A percentile compares a stretch with the other conserved stretches of the same genome.
These are phyloP conservation scores for Xiphophorus birchmanni DNA, from an alignment of 2,797 vertebrate species.

Conservation along the genomic window DNA sequence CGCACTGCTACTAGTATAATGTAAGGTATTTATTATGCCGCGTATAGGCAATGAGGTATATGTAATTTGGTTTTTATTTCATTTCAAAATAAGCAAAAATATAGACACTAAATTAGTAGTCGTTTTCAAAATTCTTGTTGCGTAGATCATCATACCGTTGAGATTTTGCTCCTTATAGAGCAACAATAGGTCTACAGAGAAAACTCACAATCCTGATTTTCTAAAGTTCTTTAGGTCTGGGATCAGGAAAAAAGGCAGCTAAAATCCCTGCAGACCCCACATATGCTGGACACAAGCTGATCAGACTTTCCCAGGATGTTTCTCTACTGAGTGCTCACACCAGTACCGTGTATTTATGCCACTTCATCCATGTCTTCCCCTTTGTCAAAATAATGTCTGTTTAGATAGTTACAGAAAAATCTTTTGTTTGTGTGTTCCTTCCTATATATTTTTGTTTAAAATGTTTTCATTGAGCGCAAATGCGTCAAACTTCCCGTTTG, in stretches of 20 bases:
- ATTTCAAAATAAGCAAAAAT: not conserved
- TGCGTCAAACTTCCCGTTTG: not conserved
- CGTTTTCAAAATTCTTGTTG: not conserved
- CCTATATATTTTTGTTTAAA: not conserved
- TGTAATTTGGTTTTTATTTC: not conserved
- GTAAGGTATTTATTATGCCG: not conserved
- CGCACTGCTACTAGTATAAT: not conserved
- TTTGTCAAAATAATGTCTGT: not conserved
- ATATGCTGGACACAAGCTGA: not conserved
- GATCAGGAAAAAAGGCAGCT: not conserved
- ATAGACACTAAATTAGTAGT: not conserved
- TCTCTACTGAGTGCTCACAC: not conserved
- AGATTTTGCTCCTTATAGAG: not conserved
- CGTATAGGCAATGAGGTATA: not conserved
- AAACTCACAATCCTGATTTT: not conserved
- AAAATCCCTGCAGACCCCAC: not conserved
- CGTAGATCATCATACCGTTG: not conserved
- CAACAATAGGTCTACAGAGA: not conserved
- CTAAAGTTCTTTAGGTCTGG: not conserved
- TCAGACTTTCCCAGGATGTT: not conserved
- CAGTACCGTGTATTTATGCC: not conserved
- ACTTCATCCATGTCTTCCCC: not conserved
- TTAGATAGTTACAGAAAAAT: not conserved
- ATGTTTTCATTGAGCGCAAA: not conserved
- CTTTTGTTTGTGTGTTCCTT: not conserved